phyloP scores from a whole-genome alignment of 2,797 vertebrate species.

The Channa striata region DNA sequence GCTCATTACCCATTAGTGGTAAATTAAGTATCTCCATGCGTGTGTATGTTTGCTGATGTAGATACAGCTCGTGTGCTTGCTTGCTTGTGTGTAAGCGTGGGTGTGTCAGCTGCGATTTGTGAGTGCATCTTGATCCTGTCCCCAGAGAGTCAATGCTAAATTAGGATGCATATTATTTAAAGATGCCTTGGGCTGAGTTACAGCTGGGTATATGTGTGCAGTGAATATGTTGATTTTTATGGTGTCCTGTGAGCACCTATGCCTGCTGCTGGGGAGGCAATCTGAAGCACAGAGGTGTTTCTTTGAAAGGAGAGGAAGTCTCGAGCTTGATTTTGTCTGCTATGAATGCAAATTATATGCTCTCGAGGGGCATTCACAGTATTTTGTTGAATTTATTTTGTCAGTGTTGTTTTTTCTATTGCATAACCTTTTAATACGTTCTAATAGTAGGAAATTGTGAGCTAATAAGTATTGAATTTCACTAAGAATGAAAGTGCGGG shows the following conservation, averaged over 20 bases:
- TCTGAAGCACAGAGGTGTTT: conserved; percentile 47
- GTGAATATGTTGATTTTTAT: conserved; percentile 69
- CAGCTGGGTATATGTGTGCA: conserved; percentile 69
- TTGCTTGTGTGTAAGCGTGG: conserved; percentile 54
- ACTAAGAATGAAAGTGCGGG: too few species aligned
- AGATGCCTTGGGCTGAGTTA: conserved; percentile 74
- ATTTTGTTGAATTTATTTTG: conserved; percentile 23
- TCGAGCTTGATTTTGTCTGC: conserved; percentile 34
- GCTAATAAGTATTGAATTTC: conserved; percentile 1
- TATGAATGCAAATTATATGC: conserved; percentile 41
- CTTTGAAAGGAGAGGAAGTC: conserved; percentile 45
- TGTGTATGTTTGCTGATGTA: conserved; percentile 40
- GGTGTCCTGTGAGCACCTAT: conserved; percentile 46
- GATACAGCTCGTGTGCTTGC: conserved; percentile 39
- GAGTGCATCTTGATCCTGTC: conserved; percentile 73
- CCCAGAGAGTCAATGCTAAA: conserved; percentile 73
- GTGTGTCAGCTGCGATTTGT: conserved; percentile 73
- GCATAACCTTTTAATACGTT: background rate
- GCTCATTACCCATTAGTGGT: conserved; percentile 52
- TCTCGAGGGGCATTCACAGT: conserved; percentile 32
- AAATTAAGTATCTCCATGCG: conserved; percentile 50
- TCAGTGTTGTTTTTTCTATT: conserved; percentile 4
- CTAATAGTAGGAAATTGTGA: conserved; percentile 22
- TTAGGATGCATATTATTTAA: conserved; percentile 82
- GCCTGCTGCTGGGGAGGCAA: conserved; percentile 43